Base-by-base conservation (phyloP, 2,797 vertebrate species). In the Telmatherina bonti region DNA sequence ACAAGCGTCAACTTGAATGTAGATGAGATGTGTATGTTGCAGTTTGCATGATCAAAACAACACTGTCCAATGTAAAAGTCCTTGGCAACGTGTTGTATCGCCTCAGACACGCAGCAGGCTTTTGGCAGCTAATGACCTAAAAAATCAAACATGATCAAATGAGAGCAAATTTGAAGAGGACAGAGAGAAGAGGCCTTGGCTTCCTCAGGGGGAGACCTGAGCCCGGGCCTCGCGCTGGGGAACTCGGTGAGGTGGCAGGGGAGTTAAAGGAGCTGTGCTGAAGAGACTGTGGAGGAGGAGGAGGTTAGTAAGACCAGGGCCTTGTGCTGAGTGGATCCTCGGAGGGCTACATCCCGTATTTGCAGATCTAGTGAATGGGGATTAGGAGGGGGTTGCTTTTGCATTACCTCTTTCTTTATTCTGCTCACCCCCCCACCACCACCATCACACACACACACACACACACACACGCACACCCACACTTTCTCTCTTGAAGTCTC, bases 401-500 rank as follows among this genome's bases (percentile, higher is more conserved):
- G 78, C 82, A 86, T 87, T 83, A 87, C 76, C 84, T 74, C 75
- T 80, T 82, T 88, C 77, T 89, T 89, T 89, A 93, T 92, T 90
- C 91, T 60, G 49, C 81, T 78, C 90, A 83, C 16, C n/a, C 61
- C 57, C 59, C 26, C 26, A 24, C 35, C 35, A 30, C 30, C 31
- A 31, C n/a, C n/a, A n/a, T n/a, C n/a, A n/a, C n/a, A n/a, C n/a
- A n/a, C n/a, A n/a, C n/a, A n/a, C n/a, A n/a, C 31, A 33, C 31
- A 33, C 31, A 33, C 33, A 35, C 33, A 35, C 33, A 35, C 33
- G 11, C 13, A 41, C 51, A 11, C 13, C 20, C 68, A 9, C 66
- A 41, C 54, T 58, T 65, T 64, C 72, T 51, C 54, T 54, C 61
- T 83, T 67, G 81, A 57, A 18, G 26, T 62, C 71, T 81, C 67